Evolutionary conservation across 2,888 invertebrate species (phyloP).

Genomic region (Capitulum mitella): DNA sequence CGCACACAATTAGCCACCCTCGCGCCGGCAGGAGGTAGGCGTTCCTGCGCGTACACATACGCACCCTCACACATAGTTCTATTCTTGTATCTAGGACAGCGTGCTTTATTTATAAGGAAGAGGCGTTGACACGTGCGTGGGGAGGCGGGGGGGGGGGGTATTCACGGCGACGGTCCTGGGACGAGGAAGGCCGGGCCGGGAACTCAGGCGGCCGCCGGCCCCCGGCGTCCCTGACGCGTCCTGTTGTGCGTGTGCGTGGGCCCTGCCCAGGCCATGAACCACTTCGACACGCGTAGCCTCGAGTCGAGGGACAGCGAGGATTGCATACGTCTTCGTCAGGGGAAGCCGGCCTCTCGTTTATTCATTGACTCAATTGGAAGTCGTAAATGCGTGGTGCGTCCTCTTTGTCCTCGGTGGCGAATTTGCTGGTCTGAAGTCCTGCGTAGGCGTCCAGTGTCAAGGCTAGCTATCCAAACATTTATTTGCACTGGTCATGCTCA

Average conservation of each 20-base stretch:
- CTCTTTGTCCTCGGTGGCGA: not conserved
- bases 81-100: not conserved
- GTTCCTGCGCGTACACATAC: no score
- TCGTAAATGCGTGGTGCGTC: not conserved
- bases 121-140: not conserved
- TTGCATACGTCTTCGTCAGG: not conserved
- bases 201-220: no score
- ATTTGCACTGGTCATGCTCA: no score
- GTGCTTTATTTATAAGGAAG: constrained; percentile 2
- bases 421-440: no score
- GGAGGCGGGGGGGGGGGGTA: no score
- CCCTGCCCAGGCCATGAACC: constrained; percentile 12
- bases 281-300: not conserved
- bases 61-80: not conserved
- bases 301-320: not conserved
- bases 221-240: not conserved
- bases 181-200: no score
- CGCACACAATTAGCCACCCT: not conserved
- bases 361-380: not conserved
- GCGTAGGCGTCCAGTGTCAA: no score
- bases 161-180: no score
- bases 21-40: not conserved
- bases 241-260: not conserved
- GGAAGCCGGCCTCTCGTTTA: not conserved
- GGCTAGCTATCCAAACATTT: no score